Percentiles rank a stretch among this genome's conserved stretches.
phyloP scores from a whole-genome alignment of 2,113 vertebrate genomes.

The Cyprinodon variegatus region DNA sequence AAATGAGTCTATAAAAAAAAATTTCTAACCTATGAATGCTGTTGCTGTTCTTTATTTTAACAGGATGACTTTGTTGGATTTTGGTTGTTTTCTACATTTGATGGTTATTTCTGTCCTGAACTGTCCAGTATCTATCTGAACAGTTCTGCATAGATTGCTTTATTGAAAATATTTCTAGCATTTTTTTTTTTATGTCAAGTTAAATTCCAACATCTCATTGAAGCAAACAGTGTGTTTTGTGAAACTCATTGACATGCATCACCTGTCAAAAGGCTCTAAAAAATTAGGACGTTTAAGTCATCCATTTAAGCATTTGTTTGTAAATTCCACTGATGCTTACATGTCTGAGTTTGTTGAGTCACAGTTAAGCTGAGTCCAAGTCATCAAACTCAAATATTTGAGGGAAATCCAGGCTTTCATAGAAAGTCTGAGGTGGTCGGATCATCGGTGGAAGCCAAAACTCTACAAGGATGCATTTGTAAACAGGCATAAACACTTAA shows the following conservation, averaged over 20 bases:
- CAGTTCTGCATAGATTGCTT: not conserved
- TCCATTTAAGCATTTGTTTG: not conserved
- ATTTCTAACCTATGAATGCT: too few relatives aligned
- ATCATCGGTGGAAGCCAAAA: not conserved
- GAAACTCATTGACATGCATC: not conserved
- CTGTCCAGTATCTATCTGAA: not conserved
- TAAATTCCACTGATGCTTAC: not conserved
- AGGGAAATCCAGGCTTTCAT: slow-evolving; percentile 1
- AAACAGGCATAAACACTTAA: slow-evolving; percentile 40
- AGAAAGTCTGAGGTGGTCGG: slow-evolving; percentile 20
- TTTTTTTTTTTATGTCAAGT: not conserved
- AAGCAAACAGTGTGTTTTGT: not conserved
- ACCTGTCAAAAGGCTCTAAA: not conserved
- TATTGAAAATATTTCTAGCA: not conserved
- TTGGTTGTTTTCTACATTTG: not conserved
- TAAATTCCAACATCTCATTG: not conserved
- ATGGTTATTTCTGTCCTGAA: not conserved
- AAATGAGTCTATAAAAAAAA: too few relatives aligned
- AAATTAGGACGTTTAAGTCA: not conserved
- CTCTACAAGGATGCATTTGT: slow-evolving; percentile 8
- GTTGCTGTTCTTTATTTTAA: too few relatives aligned
- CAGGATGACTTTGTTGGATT: not conserved
- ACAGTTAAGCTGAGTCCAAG: slow-evolving; percentile 7
- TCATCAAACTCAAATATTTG: slow-evolving; percentile 1
- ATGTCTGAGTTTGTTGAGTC: slow-evolving; percentile 2